Percentiles rank a stretch among this genome's conserved stretches.
Evolutionary conservation across 2,797 vertebrate genomes (phyloP).

Genomic region (Characodon lateralis): DNA sequence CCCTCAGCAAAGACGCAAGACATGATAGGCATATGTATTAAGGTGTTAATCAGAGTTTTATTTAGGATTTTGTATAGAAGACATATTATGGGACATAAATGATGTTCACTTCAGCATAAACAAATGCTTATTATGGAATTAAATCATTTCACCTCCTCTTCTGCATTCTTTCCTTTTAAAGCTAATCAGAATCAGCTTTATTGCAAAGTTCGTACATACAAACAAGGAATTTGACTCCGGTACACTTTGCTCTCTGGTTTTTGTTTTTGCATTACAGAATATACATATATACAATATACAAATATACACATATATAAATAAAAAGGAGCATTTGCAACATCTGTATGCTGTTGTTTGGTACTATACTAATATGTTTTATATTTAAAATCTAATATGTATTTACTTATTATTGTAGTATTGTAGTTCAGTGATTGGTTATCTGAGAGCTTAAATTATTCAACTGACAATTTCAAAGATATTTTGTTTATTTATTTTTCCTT

Average conservation of each 20-base stretch:
- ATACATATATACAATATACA: no score
- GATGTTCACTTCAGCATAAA: not conserved
- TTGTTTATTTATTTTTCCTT: not conserved
- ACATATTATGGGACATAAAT: not conserved
- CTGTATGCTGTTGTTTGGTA: no score
- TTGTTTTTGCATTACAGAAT: no score
- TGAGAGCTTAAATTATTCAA: not conserved
- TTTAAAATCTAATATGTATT: not conserved
- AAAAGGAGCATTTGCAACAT: no score
- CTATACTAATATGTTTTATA: not conserved
- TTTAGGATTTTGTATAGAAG: not conserved
- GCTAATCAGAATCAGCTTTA: not conserved
- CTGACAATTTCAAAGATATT: not conserved
- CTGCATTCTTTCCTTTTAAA: not conserved
- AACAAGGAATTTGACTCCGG: no score
- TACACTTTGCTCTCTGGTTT: no score
- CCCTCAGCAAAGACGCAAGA: not conserved
- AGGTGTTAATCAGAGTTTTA: not conserved
- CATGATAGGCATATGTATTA: not conserved
- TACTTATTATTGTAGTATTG: not conserved
- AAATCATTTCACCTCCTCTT: not conserved
- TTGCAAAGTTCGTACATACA: no score
- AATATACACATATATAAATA: no score
- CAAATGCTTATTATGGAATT: not conserved
- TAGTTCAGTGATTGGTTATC: not conserved